Evolutionary conservation across 1,140 invertebrate genomes (phyloP).

Genomic region (Drosophila littoralis): DNA sequence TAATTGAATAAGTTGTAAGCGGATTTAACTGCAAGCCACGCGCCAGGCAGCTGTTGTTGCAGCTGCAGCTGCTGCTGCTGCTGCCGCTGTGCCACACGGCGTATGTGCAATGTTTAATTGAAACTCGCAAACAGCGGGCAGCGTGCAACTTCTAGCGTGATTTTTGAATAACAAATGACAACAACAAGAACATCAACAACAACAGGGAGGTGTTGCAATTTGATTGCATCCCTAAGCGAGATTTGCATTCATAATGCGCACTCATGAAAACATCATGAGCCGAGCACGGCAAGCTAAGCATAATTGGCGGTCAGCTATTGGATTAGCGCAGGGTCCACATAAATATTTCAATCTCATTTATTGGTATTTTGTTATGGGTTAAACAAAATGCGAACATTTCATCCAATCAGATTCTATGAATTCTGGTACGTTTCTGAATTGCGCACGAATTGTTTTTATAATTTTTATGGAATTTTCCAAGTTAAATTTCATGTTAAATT

Average conservation of each 20-base stretch:
- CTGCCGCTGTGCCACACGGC: conserved; percentile 39
- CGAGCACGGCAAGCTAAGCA: conserved; percentile 44
- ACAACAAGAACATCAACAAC: background rate
- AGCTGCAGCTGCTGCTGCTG: background rate
- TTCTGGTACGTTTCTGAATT: background rate
- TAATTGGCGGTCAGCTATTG: conserved; percentile 36
- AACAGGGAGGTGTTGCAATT: conserved; percentile 67
- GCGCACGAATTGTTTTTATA: too few relatives aligned
- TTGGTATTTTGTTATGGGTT: background rate
- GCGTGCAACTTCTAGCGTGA: conserved; percentile 27
- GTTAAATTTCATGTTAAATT: too few relatives aligned
- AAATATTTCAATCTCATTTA: conserved; percentile 24
- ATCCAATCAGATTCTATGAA: too few relatives aligned
- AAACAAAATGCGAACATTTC: background rate
- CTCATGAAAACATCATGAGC: conserved; percentile 65
- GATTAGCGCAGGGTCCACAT: conserved; percentile 21
- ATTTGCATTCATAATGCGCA: conserved; percentile 72
- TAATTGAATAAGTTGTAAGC: conserved; percentile 83
- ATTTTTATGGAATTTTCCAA: too few relatives aligned
- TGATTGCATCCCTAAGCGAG: conserved; percentile 61
- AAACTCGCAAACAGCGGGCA: conserved; percentile 58
- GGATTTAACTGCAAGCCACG: conserved; percentile 57
- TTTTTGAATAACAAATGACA: conserved; percentile 75
- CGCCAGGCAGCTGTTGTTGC: conserved; percentile 11
- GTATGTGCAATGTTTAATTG: conserved; percentile 74